These are phyloP conservation scores for Aphelenchoides fujianensis DNA, from an alignment of 1,140 invertebrate genomes.

Conservation along the genomic window DNA sequence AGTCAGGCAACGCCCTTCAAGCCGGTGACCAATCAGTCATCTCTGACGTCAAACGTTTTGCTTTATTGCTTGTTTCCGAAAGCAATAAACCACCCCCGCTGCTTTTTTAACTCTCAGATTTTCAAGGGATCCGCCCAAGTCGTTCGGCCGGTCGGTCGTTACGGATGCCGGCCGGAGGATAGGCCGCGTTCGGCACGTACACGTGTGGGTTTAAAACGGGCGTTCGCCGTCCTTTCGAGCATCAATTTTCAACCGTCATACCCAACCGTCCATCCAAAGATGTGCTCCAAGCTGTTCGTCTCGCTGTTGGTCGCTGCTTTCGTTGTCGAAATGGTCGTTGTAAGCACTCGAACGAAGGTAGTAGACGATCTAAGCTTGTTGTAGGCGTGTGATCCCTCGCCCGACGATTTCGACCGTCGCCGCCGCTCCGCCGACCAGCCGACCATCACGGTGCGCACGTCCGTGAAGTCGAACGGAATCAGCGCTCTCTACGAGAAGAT, in stretches of 20 bases:
- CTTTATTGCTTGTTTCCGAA: no score
- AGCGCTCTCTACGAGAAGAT: background rate
- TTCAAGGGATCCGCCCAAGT: no score
- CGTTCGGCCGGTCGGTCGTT: no score
- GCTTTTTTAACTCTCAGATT: no score
- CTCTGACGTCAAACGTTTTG: no score
- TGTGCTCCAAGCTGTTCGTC: slow-evolving; percentile 4
- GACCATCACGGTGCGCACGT: background rate
- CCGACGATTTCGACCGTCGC: background rate
- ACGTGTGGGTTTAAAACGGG: background rate
- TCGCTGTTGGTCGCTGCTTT: slow-evolving; percentile 1
- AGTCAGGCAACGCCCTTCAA: no score
- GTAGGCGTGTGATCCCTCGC: slow-evolving; percentile 3
- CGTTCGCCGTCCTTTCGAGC: background rate
- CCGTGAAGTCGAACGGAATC: background rate
- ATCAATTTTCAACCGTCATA: background rate
- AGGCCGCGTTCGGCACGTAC: background rate
- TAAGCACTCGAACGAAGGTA: no score
- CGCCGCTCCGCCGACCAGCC: background rate
- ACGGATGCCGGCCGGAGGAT: no score
- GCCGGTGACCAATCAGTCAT: no score
- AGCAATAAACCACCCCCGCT: no score
- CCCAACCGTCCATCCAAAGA: no score
- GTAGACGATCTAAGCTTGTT: no score
- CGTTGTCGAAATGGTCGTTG: background rate